A percentile compares a stretch with the other conserved stretches of the same genome.
These are phyloP conservation scores for Pocillopora verrucosa DNA, from an alignment of 64 coral and sea anemone species.

Conservation along the genomic window DNA sequence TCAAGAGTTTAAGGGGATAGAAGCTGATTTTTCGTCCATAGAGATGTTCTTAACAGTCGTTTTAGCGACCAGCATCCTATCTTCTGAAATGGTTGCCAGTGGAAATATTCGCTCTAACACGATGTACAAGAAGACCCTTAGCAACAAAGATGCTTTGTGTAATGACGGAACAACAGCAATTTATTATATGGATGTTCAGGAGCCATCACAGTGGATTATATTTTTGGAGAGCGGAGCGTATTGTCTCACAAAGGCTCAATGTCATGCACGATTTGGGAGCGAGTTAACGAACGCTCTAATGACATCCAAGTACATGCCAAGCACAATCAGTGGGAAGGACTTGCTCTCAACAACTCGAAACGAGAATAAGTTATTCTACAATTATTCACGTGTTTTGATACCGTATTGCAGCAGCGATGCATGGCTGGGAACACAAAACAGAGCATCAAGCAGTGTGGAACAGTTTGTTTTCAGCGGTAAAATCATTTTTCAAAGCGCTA, in stretches of 20 bases:
- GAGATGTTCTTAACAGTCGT: background rate
- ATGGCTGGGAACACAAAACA: slow-evolving; percentile 1
- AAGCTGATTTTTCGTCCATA: background rate
- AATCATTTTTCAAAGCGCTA: slow-evolving; percentile 43
- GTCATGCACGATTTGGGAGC: slow-evolving; percentile 16
- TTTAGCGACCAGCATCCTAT: background rate
- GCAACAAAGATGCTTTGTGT: slow-evolving; percentile 5
- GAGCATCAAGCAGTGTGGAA: background rate
- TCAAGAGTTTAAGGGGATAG: background rate
- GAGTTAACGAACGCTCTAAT: slow-evolving; percentile 18
- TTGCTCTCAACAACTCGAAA: background rate
- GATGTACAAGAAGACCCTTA: background rate
- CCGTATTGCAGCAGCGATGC: slow-evolving; percentile 33
- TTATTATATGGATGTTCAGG: background rate
- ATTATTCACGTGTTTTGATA: slow-evolving; percentile 5
- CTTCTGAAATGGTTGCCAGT: background rate
- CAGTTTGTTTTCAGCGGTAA: slow-evolving; percentile 29
- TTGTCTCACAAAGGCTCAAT: slow-evolving; percentile 24
- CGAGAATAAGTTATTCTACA: background rate
- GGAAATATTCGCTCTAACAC: background rate
- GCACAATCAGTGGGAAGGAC: background rate
- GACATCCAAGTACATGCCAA: slow-evolving; percentile 13
- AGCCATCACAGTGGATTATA: slow-evolving; percentile 12
- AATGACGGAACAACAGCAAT: slow-evolving; percentile 1
- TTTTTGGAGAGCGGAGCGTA: slow-evolving; percentile 33